Evolutionary conservation across 37 sponge, comb jelly and placozoan species (phyloP).

Genomic region (Spongilla lacustris): DNA sequence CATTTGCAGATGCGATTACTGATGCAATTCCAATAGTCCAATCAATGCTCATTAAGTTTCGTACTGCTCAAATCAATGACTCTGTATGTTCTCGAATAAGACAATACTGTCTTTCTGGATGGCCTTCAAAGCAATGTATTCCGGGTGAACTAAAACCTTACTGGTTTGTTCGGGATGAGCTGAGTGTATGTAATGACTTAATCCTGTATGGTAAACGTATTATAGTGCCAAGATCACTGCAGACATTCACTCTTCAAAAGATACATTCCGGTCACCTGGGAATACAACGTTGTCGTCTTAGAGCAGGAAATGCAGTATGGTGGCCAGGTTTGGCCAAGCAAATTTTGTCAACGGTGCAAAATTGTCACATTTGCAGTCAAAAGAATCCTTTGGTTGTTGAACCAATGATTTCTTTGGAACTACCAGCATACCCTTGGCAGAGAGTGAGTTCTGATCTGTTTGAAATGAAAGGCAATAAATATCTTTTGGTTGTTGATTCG

Average conservation of each 20-base stretch:
- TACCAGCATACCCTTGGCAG: conserved; percentile 22
- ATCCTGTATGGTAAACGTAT: conserved; percentile 19
- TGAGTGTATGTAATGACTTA: conserved; percentile 11
- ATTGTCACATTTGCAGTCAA: not conserved
- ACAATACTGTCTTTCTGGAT: conserved; percentile 6
- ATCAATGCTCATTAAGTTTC: not conserved
- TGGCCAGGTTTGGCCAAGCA: conserved; percentile 27
- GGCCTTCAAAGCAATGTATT: not conserved
- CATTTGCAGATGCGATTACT: not conserved
- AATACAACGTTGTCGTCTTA: not conserved
- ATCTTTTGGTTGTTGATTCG: not conserved
- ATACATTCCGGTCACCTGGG: conserved; percentile 26
- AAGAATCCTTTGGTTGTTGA: not conserved
- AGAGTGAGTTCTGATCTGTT: not conserved
- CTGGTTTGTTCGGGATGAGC: conserved; percentile 21
- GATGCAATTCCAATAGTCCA: conserved; percentile 10
- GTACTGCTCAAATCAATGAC: conserved; percentile 8
- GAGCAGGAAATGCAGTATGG: conserved; percentile 10
- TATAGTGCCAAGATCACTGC: conserved; percentile 7
- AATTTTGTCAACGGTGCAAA: not conserved
- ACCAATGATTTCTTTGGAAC: conserved; percentile 4
- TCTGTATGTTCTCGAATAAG: conserved; percentile 13
- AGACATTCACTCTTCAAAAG: conserved; percentile 17
- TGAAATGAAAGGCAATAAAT: not conserved
- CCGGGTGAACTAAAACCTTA: conserved; percentile 5